These are phyloP conservation scores for Rhamphomyia laevipes DNA, from an alignment of 2,888 invertebrate genomes.

Conservation along the genomic window DNA sequence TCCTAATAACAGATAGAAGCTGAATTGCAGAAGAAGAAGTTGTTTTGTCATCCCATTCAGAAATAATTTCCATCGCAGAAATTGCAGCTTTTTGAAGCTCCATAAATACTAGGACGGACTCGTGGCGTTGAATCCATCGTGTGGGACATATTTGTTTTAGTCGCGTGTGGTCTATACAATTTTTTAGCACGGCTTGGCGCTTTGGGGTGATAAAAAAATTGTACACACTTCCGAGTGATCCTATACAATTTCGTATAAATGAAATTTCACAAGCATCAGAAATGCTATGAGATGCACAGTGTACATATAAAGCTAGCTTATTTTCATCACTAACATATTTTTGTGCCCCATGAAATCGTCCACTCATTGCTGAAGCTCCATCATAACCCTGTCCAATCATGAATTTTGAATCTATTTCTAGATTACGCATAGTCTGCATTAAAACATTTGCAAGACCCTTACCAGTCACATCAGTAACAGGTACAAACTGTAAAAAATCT, in stretches of 20 bases:
- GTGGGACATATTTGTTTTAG: too few relatives aligned
- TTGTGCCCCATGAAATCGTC: slow-evolving; percentile 15
- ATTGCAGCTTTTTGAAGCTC: too few relatives aligned
- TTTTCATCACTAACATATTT: slow-evolving; percentile 8
- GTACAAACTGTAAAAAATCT: slow-evolving; percentile 19
- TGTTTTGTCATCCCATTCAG: slow-evolving; percentile 1
- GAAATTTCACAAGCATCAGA: slow-evolving; percentile 15
- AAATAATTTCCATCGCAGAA: background rate
- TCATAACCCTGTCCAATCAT: slow-evolving; percentile 19
- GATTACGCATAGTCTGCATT: slow-evolving; percentile 10
- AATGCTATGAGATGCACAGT: slow-evolving; percentile 19
- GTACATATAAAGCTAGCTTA: slow-evolving; percentile 17
- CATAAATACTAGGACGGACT: too few relatives aligned
- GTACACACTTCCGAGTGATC: too few relatives aligned
- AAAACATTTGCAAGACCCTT: slow-evolving; percentile 15
- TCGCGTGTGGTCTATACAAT: background rate
- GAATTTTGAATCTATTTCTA: slow-evolving; percentile 15
- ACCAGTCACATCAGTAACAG: too few relatives aligned
- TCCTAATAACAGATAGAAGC: background rate
- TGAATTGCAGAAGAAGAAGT: slow-evolving; percentile 1
- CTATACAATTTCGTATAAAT: slow-evolving; percentile 16
- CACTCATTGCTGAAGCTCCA: slow-evolving; percentile 18
- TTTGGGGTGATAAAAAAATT: background rate
- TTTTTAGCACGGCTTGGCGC: slow-evolving; percentile 1
- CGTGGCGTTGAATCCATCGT: too few relatives aligned